Base-by-base conservation (phyloP, 2,888 invertebrate species). In the Apoda limacodes region DNA sequence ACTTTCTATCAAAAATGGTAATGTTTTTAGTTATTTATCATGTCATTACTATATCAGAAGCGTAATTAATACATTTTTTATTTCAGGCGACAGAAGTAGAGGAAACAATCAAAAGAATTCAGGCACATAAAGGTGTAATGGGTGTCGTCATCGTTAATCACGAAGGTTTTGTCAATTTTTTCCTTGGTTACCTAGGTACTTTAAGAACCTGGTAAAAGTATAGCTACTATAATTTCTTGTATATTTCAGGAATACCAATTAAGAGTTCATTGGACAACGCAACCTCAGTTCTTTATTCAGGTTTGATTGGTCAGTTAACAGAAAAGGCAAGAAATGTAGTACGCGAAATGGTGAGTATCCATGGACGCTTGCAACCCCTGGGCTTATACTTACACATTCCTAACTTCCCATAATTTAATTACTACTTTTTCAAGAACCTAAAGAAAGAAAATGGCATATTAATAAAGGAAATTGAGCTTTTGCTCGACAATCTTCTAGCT, bases 131-230 rank as follows among this genome's bases (percentile, higher is more conserved):
- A 80, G 98, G 98, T 46, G 98, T 99, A 35, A 89, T 93, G 58
- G 99, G 98, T 42, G 92, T 96, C 29, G 93, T 99, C 63, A 93
- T 99, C 35, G 94, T 98, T 35, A 98, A 98, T 76, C 88, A 90
- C 39, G 97, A 98, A 89, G 98, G 98, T 97, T 82, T 69, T 72
- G 55, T 75, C 76, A 13, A 34, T 28, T 13, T 45, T 48, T 53
- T 29, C 53, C 52, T 52, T 63, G 47, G 60, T 40, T 50, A 48
- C 40, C n/a, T 34, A 35, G 31, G 28, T 21, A 26, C 13, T 30
- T 17, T 17, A 17, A 17, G 17, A 6, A 17, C 7, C 17, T 17
- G 5, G 5, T 17, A 17, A 17, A 17, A 17, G 17, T 17, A 24
- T 34, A 32, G 2, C 4, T 29, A 39, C 9, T 9, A 10, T 25